These are phyloP conservation scores for Oncorhynchus nerka DNA, from an alignment of 2,113 vertebrate species.

Conservation along the genomic window DNA sequence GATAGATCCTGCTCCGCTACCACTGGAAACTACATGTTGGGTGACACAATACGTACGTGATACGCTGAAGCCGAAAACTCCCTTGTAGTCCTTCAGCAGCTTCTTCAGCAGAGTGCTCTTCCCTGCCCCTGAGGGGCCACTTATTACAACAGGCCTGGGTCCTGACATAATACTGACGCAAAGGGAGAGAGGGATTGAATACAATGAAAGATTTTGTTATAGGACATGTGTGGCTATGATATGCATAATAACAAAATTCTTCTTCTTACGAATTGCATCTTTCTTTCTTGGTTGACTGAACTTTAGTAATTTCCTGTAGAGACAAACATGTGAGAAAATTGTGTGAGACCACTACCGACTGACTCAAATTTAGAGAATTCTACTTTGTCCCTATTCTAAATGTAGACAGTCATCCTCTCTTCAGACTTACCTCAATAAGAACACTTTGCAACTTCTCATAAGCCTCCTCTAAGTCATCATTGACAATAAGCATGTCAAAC, in stretches of 20 bases:
- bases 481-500: slow-evolving; percentile 91
- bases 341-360: not conserved
- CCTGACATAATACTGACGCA: slow-evolving; percentile 80
- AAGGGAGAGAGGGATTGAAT: not conserved
- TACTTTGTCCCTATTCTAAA: too few species aligned
- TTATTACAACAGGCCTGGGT: slow-evolving; percentile 92
- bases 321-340: not conserved
- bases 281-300: slow-evolving; percentile 25
- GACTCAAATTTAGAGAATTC: not conserved
- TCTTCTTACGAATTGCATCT: too few species aligned
- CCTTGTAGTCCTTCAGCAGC: slow-evolving; percentile 83
- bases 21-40: not conserved
- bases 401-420: not conserved
- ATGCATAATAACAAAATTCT: too few species aligned
- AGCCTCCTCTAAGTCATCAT: slow-evolving; percentile 86
- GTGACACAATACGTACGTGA: slow-evolving; percentile 82
- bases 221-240: not conserved
- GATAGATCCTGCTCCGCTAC: not conserved
- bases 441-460: slow-evolving; percentile 79
- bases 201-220: not conserved
- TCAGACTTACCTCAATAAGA: slow-evolving; percentile 82
- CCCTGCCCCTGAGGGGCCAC: slow-evolving; percentile 92
- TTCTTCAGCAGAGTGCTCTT: slow-evolving; percentile 95
- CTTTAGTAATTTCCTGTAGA: slow-evolving; percentile 42
- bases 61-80: slow-evolving; percentile 92